These are phyloP conservation scores for Cephus pulcher DNA, from an alignment of 2,888 invertebrate genomes.

Conservation along the genomic window DNA sequence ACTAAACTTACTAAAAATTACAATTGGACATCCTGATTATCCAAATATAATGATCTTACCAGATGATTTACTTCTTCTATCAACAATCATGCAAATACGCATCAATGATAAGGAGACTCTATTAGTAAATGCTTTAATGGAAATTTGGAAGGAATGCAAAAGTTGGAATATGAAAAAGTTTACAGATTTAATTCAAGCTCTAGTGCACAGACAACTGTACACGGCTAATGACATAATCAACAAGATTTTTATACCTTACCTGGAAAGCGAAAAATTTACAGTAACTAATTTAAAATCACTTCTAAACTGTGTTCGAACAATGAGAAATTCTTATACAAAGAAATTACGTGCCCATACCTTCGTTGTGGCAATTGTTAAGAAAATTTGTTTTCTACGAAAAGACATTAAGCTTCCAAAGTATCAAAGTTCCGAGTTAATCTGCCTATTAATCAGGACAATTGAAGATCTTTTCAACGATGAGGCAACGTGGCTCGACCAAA, in stretches of 20 bases:
- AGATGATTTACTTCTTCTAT: conserved; percentile 41
- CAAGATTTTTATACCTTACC: conserved; percentile 45
- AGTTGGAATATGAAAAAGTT: conserved; percentile 45
- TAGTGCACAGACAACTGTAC: conserved; percentile 27
- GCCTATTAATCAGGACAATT: conserved; percentile 33
- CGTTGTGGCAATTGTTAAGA: conserved; percentile 29
- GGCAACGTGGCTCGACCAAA: conserved; percentile 3
- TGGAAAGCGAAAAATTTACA: conserved; percentile 26
- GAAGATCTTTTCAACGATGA: conserved; percentile 24
- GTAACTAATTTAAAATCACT: conserved; percentile 32
- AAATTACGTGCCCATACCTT: conserved; percentile 24
- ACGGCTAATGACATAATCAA: conserved; percentile 44
- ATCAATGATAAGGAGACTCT: conserved; percentile 33
- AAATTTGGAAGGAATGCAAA: conserved; percentile 32
- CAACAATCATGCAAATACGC: conserved; percentile 45
- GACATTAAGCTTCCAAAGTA: conserved; percentile 28
- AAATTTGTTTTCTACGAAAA: conserved; percentile 35
- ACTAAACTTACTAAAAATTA: conserved; percentile 45
- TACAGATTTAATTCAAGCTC: conserved; percentile 30
- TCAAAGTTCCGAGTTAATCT: conserved; percentile 31
- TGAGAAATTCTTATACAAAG: conserved; percentile 23
- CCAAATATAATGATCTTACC: conserved; percentile 42
- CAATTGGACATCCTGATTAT: conserved; percentile 45
- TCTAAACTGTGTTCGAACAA: conserved; percentile 31
- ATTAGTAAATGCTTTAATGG: conserved; percentile 27